Evolutionary conservation across 2,797 vertebrate genomes (phyloP).

Genomic region (Gymnocypris eckloni): DNA sequence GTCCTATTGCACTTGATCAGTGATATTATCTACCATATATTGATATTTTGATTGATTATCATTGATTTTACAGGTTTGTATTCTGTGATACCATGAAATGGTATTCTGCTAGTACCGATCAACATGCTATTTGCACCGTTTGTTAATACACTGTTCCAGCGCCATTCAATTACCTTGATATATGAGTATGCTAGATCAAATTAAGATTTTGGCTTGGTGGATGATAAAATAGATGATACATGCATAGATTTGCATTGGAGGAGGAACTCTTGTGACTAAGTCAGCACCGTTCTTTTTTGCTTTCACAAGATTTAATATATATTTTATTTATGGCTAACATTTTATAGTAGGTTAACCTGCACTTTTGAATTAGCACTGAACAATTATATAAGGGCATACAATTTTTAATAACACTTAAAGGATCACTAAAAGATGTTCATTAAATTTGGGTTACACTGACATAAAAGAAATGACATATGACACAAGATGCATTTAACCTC

Average conservation of each 20-base stretch:
- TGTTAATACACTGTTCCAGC: background rate
- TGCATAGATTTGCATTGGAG: background rate
- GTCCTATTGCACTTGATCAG: background rate
- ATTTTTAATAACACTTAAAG: background rate
- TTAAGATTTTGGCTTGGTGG: background rate
- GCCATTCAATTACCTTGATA: background rate
- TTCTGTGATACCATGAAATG: background rate
- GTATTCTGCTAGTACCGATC: background rate
- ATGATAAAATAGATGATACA: background rate
- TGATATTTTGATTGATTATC: no score
- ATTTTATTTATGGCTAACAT: background rate
- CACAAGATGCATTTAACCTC: constrained; percentile 10
- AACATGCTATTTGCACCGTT: background rate
- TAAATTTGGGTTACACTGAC: background rate
- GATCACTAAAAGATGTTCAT: background rate
- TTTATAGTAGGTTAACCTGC: background rate
- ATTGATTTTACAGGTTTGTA: background rate
- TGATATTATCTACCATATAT: background rate
- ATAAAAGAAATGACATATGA: background rate
- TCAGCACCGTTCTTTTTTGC: background rate
- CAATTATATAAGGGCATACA: background rate
- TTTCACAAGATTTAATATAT: background rate
- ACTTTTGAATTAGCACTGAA: background rate
- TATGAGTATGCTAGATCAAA: background rate
- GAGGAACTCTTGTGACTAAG: background rate